Evolutionary conservation across 2,113 vertebrate genomes (phyloP).

Genomic region (Scophthalmus maximus): DNA sequence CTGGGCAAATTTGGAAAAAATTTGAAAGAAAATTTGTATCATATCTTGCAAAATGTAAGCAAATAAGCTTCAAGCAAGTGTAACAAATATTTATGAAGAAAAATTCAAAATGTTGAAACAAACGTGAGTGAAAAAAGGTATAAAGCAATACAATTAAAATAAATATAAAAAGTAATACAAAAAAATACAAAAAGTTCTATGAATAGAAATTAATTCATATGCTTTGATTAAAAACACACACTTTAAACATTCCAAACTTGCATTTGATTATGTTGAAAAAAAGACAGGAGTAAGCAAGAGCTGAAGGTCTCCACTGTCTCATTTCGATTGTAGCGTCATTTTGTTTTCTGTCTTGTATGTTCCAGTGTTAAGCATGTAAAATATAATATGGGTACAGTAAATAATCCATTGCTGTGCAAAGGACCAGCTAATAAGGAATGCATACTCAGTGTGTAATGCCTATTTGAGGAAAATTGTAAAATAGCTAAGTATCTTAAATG

Average conservation of each 20-base stretch:
- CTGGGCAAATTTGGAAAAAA: constrained; percentile 12
- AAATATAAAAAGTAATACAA: background rate
- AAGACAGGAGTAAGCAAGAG: constrained; percentile 23
- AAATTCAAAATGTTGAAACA: no score
- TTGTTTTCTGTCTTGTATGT: constrained; percentile 66
- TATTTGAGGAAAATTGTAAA: constrained; percentile 52
- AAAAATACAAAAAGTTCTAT: constrained; percentile 16
- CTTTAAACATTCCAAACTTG: constrained; percentile 74
- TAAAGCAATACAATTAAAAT: background rate
- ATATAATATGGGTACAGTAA: constrained; percentile 52
- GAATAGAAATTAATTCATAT: background rate
- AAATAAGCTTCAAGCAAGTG: background rate
- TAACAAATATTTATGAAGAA: background rate
- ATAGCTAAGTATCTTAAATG: constrained; percentile 34
- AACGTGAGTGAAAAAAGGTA: no score
- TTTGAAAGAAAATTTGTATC: no score
- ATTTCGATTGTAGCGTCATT: constrained; percentile 32
- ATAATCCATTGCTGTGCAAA: constrained; percentile 73
- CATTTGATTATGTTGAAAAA: constrained; percentile 39
- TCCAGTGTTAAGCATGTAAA: constrained; percentile 62
- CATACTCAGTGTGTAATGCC: constrained; percentile 42
- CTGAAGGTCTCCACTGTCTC: constrained; percentile 37
- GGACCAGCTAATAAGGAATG: constrained; percentile 65
- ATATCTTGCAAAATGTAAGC: background rate
- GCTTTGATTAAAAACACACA: constrained; percentile 57